phyloP scores from a whole-genome alignment of 2,113 vertebrate species.

The Pionites leucogaster region DNA sequence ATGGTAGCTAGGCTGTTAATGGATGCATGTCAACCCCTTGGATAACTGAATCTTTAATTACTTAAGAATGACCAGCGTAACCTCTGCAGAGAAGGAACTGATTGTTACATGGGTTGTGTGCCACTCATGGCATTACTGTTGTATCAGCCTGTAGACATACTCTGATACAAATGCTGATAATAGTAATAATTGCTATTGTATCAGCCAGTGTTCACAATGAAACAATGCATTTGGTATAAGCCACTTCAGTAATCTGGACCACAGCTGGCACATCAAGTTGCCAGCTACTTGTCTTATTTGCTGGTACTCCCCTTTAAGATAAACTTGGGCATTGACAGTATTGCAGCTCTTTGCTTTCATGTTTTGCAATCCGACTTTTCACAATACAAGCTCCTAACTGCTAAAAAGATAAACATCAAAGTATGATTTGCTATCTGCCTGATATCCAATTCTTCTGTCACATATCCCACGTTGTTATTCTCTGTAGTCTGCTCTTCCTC shows the following conservation, averaged over 20 bases:
- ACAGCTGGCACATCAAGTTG: neutral
- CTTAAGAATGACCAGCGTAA: neutral
- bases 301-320: neutral
- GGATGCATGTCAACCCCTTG: neutral
- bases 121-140: fast-evolving
- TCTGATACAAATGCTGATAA: neutral
- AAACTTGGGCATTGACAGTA: neutral
- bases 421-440: neutral
- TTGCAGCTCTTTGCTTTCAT: neutral
- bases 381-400: neutral
- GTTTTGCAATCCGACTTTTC: neutral
- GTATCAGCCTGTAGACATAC: neutral
- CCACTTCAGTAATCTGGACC: neutral
- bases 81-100: neutral
- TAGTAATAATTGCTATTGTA: neutral
- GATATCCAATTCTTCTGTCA: neutral
- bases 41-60: neutral
- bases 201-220: neutral
- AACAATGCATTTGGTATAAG: neutral
- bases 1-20: neutral
- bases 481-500: neutral
- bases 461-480: neutral
- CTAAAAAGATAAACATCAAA: neutral
- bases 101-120: neutral
- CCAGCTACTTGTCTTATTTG: neutral